Percentiles rank a stretch among this genome's conserved stretches.
These are phyloP conservation scores for Drosophila subquinaria DNA, from an alignment of 2,888 invertebrate species.

Conservation along the genomic window DNA sequence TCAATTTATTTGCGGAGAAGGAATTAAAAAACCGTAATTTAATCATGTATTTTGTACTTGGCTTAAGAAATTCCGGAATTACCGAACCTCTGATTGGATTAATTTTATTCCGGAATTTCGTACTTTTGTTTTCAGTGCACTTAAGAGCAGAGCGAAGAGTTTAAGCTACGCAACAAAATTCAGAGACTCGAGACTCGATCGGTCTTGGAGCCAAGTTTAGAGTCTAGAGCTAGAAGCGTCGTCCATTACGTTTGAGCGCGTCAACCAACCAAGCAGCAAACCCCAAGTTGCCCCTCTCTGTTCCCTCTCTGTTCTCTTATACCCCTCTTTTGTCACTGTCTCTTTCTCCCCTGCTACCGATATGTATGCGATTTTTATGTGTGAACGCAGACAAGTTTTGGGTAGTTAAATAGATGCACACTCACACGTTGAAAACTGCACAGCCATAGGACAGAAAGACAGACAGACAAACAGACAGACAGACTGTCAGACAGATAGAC, in stretches of 20 bases:
- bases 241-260: slow-evolving; percentile 77
- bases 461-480: slow-evolving; percentile 5
- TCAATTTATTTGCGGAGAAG: too few relatives aligned
- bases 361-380: slow-evolving; percentile 78
- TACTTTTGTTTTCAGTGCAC: not conserved
- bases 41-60: too few relatives aligned
- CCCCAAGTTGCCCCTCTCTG: slow-evolving; percentile 23
- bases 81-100: too few relatives aligned
- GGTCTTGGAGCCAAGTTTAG: slow-evolving; percentile 22
- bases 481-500: not conserved
- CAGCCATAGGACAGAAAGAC: slow-evolving; percentile 35
- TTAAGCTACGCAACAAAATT: slow-evolving; percentile 44
- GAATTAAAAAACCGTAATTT: too few relatives aligned
- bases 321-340: not conserved
- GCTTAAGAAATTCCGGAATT: too few relatives aligned
- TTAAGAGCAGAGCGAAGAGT: slow-evolving; percentile 28
- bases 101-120: too few relatives aligned
- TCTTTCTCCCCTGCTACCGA: slow-evolving; percentile 31
- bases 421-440: slow-evolving; percentile 55
- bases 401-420: slow-evolving; percentile 81
- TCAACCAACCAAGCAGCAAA: slow-evolving; percentile 75
- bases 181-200: slow-evolving; percentile 8
- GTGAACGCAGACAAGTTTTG: slow-evolving; percentile 82
- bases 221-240: slow-evolving; percentile 56
- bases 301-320: not conserved